Evolutionary conservation across 1,140 invertebrate genomes (phyloP).

Genomic region (Elysia chlorotica): DNA sequence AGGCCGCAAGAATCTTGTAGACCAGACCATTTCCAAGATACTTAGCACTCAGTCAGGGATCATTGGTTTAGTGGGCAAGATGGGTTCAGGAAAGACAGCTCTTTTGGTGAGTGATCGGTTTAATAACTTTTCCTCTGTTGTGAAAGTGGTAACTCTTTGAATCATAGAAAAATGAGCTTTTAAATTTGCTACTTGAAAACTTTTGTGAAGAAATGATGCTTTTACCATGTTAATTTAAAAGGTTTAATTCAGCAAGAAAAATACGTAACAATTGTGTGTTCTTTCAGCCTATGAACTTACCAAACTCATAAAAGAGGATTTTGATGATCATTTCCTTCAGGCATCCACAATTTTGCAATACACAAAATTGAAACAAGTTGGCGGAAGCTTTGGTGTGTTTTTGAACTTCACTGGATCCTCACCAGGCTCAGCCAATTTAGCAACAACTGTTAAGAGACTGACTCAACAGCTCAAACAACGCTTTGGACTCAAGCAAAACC

Average conservation of each 20-base stretch:
- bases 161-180: too few relatives aligned
- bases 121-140: too few relatives aligned
- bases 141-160: too few relatives aligned
- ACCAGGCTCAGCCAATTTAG: conserved; percentile 54
- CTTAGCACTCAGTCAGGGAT: conserved; percentile 40
- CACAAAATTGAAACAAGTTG: too few relatives aligned
- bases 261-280: too few relatives aligned
- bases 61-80: conserved; percentile 53
- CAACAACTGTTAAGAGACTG: conserved; percentile 47
- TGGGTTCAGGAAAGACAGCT: conserved; percentile 61
- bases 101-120: conserved; percentile 59
- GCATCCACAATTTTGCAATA: background rate
- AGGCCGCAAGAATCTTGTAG: conserved; percentile 49
- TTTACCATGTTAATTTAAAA: too few relatives aligned
- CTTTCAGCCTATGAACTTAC: too few relatives aligned
- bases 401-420: conserved; percentile 56
- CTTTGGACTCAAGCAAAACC: conserved; percentile 37
- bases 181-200: too few relatives aligned
- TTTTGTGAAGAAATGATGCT: too few relatives aligned
- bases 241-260: too few relatives aligned
- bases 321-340: background rate
- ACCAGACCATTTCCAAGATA: conserved; percentile 48
- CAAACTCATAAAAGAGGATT: background rate
- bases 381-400: too few relatives aligned
- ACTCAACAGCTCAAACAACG: conserved; percentile 44